Evolutionary conservation across 2,888 invertebrate species (phyloP).

Genomic region (Tenthredo notha): DNA sequence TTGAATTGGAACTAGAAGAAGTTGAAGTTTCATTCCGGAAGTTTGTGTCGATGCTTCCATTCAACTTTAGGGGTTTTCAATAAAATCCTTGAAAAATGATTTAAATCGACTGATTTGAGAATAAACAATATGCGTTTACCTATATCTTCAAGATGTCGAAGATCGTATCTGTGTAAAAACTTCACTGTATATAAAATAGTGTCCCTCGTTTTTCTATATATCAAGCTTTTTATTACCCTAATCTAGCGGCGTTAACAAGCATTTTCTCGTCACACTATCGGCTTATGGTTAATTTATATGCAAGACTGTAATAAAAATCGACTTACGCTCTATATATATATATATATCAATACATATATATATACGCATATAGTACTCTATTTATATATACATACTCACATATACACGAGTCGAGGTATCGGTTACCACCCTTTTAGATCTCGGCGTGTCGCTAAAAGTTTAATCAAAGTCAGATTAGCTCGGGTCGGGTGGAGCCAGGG

Average conservation of each 20-base stretch:
- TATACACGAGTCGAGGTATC: constrained; percentile 57
- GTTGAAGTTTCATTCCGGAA: not conserved
- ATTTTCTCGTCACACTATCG: constrained; percentile 53
- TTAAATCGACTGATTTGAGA: not conserved
- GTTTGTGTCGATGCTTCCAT: not conserved
- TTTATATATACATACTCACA: constrained; percentile 51
- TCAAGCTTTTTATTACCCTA: constrained; percentile 50
- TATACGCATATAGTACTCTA: not conserved
- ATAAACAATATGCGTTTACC: not conserved
- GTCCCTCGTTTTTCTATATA: constrained; percentile 36
- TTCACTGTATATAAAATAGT: not conserved
- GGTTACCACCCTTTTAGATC: constrained; percentile 69
- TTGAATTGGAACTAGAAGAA: not conserved
- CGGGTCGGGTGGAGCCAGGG: constrained; percentile 56
- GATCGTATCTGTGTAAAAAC: not conserved
- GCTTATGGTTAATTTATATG: constrained; percentile 57
- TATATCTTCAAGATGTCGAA: not conserved
- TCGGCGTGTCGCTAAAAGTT: constrained; percentile 75
- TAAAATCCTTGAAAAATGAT: not conserved
- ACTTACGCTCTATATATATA: constrained; percentile 68
- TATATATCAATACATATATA: not conserved
- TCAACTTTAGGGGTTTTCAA: not conserved
- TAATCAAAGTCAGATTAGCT: constrained; percentile 78
- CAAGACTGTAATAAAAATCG: constrained; percentile 75
- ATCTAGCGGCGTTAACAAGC: constrained; percentile 54